These are phyloP conservation scores for Omphaloscelis lunosa DNA, from an alignment of 2,888 invertebrate species.

Conservation along the genomic window DNA sequence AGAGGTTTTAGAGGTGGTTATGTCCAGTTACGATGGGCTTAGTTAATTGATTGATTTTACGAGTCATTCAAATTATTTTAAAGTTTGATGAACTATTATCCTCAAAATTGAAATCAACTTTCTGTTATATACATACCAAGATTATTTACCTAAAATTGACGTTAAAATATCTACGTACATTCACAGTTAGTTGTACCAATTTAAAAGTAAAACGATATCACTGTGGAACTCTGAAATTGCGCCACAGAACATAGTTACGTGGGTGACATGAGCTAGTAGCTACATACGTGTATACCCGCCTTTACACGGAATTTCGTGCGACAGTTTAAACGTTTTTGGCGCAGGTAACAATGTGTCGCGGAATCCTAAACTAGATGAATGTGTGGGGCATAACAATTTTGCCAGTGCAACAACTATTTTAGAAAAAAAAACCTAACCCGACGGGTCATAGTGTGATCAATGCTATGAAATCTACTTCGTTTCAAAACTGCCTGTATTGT, in stretches of 20 bases:
- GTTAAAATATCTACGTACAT: not conserved
- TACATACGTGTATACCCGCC: slow-evolving; percentile 31
- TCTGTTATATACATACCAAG: not conserved
- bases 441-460: slow-evolving; percentile 38
- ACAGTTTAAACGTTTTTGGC: slow-evolving; percentile 61
- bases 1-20: not conserved
- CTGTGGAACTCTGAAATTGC: slow-evolving; percentile 24
- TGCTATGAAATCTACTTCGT: slow-evolving; percentile 41
- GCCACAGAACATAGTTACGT: slow-evolving; percentile 27
- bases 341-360: slow-evolving; percentile 57
- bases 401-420: slow-evolving; percentile 28
- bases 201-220: slow-evolving; percentile 13
- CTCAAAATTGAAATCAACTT: not conserved
- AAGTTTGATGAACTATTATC: too few species aligned
- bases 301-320: slow-evolving; percentile 46
- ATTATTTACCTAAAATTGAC: not conserved
- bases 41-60: not conserved
- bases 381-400: slow-evolving; percentile 45
- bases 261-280: slow-evolving; percentile 31
- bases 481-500: slow-evolving; percentile 27
- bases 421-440: not conserved
- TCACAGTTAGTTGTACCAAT: not conserved
- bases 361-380: slow-evolving; percentile 60
- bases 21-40: not conserved
- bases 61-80: not conserved